Evolutionary conservation across 2,888 invertebrate species (phyloP).

Genomic region (Loripinus fragilis): DNA sequence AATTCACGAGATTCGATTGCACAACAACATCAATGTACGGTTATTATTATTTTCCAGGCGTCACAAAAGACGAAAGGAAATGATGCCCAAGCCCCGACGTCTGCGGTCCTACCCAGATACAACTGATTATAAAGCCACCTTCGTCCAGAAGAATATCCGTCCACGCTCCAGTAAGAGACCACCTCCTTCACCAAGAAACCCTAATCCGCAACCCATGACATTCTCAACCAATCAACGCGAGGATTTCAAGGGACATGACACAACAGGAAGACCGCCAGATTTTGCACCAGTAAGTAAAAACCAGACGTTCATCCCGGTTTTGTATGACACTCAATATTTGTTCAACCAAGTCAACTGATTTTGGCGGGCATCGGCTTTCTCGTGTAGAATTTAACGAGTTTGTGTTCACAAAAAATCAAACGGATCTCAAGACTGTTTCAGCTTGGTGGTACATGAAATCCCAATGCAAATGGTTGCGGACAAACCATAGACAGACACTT

Average conservation of each 20-base stretch:
- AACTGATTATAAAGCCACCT: slow-evolving; percentile 77
- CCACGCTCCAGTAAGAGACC: slow-evolving; percentile 81
- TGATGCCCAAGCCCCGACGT: slow-evolving; percentile 48
- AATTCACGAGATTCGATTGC: too few species aligned
- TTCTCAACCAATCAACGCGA: slow-evolving; percentile 77
- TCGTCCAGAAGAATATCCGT: slow-evolving; percentile 61
- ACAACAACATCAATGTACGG: too few species aligned
- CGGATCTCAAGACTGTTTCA: too few species aligned
- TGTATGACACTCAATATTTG: too few species aligned
- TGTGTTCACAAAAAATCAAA: too few species aligned
- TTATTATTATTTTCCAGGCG: slow-evolving; percentile 60
- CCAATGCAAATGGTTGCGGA: too few species aligned
- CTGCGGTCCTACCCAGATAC: slow-evolving; percentile 60
- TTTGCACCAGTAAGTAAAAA: slow-evolving; percentile 71
- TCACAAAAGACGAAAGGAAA: slow-evolving; percentile 65
- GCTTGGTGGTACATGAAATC: too few species aligned
- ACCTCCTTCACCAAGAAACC: slow-evolving; percentile 69
- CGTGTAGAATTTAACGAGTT: too few species aligned
- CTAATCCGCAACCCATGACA: slow-evolving; percentile 74
- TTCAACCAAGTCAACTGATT: too few species aligned
- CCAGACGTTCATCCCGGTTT: too few species aligned
- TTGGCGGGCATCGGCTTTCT: too few species aligned
- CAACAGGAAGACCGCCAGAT: slow-evolving; percentile 70
- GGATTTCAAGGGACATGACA: slow-evolving; percentile 70
- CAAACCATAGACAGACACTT: too few species aligned